A percentile compares a stretch with the other conserved stretches of the same genome.
These are phyloP conservation scores for Glaucopsyche alexis DNA, from an alignment of 2,888 invertebrate species.

Conservation along the genomic window DNA sequence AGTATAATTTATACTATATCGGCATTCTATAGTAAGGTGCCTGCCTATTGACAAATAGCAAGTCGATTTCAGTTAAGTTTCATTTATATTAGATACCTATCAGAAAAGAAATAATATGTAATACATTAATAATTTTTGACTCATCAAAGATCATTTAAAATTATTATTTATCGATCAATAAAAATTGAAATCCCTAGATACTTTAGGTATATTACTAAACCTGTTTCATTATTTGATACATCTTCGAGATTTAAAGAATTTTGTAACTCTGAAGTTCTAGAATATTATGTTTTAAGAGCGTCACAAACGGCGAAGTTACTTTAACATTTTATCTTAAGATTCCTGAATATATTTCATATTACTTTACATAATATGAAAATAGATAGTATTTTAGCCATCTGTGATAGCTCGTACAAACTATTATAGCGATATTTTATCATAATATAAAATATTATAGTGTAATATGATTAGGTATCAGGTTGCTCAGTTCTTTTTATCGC, in stretches of 20 bases:
- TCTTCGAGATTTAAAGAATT: neutral
- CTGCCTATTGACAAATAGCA: neutral
- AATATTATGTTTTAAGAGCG: too few relatives aligned
- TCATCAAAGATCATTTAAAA: neutral
- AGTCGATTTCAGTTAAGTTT: neutral
- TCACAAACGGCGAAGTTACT: too few relatives aligned
- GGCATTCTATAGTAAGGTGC: neutral
- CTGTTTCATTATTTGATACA: neutral
- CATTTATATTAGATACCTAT: neutral
- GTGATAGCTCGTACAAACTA: too few relatives aligned
- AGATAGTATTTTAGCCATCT: too few relatives aligned
- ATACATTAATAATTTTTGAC: neutral
- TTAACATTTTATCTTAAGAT: too few relatives aligned
- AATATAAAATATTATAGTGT: too few relatives aligned
- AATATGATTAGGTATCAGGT: too few relatives aligned
- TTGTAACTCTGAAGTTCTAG: neutral
- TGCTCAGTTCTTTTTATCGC: too few relatives aligned
- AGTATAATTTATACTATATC: neutral
- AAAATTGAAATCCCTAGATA: neutral
- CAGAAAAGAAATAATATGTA: neutral
- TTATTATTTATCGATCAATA: neutral
- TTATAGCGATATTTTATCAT: too few relatives aligned
- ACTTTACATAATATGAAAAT: too few relatives aligned
- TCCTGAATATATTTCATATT: too few relatives aligned
- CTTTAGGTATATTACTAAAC: neutral